Evolutionary conservation across 2,797 vertebrate genomes (phyloP), one percentile per base, ranked within the genome.

Genomic region (Huso huso): DNA sequence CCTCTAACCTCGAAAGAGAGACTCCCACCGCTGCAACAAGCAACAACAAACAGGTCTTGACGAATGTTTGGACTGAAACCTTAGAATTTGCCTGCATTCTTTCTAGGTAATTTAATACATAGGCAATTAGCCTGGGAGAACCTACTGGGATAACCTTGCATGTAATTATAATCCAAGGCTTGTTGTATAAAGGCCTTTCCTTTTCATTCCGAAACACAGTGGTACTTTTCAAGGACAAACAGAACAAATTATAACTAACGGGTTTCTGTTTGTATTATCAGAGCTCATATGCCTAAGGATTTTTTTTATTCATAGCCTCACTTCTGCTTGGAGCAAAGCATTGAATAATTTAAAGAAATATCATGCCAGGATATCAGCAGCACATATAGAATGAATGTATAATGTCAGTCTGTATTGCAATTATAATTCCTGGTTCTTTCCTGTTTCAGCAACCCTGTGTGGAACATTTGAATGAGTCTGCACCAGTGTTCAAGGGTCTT

Each of bases 341-440:
- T 79, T 86, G 79, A 86, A 84, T 87, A 85, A 85, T 86, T 85
- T 82, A 86, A 81, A 79, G 81, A 84, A 80, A 86, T 81, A 86
- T 83, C 82, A 84, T 81, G 77, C 76, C 73, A 78, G 77, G 76
- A 78, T 81, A 79, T 81, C 82, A 81, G 82, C 84, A 84, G 78
- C 81, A 81, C 80, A 10, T 75, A 79, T 74, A 82, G 82, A 86
- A 86, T 15, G 8, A 62, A 85, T 84, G 79, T 86, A 81, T 83
- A 79, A 83, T 84, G 78, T 77, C 85, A 37, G 23, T 37, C 23
- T 37, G 23, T 37, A 37, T 37, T 3, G 4, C 23, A 37, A 4
- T 37, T 37, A 37, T 37, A 37, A 37, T 37, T 37, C 23, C 23
- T 37, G 23, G 23, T 37, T 37, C 23, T 37, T 37, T 37, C 23